A percentile compares a stretch with the other conserved stretches of the same genome.
phyloP scores from a whole-genome alignment of 2,113 vertebrate species.

The Rhinopomastus cyanomelas region DNA sequence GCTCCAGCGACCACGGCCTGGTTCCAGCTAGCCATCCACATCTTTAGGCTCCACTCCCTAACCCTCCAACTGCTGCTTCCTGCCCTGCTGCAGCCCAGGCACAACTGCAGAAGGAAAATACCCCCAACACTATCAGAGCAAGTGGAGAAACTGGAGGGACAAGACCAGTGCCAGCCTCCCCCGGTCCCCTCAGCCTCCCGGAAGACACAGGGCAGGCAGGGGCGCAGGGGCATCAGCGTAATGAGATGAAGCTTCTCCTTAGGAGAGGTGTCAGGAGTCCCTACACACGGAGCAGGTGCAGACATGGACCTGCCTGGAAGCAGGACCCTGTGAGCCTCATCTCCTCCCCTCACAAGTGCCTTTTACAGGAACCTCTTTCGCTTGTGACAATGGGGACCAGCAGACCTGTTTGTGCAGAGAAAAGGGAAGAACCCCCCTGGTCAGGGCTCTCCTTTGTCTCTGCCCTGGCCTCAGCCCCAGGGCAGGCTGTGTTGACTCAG shows the following conservation, averaged over 20 bases:
- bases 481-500: slow-evolving; percentile 58
- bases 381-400: not conserved
- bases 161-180: not conserved
- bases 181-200: no score
- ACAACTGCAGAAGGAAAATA: not conserved
- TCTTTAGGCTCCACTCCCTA: not conserved
- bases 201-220: not conserved
- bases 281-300: not conserved
- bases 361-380: slow-evolving; percentile 53
- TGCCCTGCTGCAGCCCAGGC: not conserved
- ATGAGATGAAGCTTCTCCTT: not conserved
- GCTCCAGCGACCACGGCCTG: slow-evolving; percentile 38
- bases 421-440: slow-evolving; percentile 48
- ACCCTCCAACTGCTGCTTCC: not conserved
- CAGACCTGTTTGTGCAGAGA: slow-evolving; percentile 48
- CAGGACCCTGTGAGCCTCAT: not conserved
- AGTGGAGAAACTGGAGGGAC: not conserved
- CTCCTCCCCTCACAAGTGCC: slow-evolving; percentile 39
- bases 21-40: slow-evolving; percentile 32
- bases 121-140: not conserved
- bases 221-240: not conserved
- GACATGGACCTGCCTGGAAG: not conserved
- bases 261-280: not conserved
- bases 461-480: slow-evolving; percentile 37
- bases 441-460: slow-evolving; percentile 48